phyloP scores from a whole-genome alignment of 2,113 vertebrate genomes.

The Turdus rufiventris region DNA sequence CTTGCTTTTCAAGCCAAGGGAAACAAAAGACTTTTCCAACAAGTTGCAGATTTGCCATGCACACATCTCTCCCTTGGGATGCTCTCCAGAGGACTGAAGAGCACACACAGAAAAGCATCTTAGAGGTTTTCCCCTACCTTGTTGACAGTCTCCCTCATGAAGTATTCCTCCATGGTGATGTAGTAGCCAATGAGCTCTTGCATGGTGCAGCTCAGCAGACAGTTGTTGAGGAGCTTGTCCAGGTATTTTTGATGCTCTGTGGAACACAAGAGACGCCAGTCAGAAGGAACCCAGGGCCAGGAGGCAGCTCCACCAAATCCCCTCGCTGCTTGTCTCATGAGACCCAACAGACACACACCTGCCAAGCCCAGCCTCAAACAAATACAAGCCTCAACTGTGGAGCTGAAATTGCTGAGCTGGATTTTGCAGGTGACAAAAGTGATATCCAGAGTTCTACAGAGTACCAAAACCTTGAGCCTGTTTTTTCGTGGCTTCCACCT shows the following conservation, averaged over 20 bases:
- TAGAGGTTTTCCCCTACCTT: conserved; percentile 77
- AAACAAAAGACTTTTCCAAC: background rate
- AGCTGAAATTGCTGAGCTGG: background rate
- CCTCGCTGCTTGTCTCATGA: background rate
- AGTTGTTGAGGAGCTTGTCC: conserved; percentile 92
- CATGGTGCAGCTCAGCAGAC: conserved; percentile 89
- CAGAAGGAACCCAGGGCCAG: background rate
- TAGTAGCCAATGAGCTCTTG: conserved; percentile 97
- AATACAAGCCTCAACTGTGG: background rate
- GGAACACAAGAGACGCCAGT: background rate
- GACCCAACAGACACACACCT: rapidly evolving
- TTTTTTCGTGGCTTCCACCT: background rate
- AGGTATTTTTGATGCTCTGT: conserved; percentile 93
- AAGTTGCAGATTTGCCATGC: background rate
- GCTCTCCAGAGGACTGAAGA: background rate
- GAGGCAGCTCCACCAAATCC: background rate
- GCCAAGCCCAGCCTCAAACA: background rate
- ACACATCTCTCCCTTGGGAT: background rate
- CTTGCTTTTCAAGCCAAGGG: background rate
- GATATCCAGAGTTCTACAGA: background rate
- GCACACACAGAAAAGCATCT: background rate
- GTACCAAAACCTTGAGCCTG: background rate
- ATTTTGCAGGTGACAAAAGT: background rate
- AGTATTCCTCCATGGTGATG: conserved; percentile 98
- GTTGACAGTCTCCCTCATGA: conserved; percentile 97